Evolutionary conservation across 2,113 vertebrate genomes (phyloP).

Genomic region (Martes martes): DNA sequence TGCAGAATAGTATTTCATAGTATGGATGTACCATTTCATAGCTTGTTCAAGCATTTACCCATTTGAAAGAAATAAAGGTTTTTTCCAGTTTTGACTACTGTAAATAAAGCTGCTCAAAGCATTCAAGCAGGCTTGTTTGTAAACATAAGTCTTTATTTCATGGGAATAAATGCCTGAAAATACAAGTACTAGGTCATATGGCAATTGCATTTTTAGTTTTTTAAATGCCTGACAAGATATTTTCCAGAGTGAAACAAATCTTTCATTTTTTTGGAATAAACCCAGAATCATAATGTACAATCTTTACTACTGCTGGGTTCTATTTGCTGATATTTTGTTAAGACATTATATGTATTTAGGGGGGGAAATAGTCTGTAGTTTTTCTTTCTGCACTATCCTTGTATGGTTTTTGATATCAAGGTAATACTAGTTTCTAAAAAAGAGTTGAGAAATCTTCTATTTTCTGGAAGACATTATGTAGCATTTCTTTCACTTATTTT

Average conservation of each 20-base stretch:
- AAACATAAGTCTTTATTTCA: constrained; percentile 16
- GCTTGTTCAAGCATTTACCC: neutral
- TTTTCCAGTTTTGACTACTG: neutral
- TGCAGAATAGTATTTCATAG: neutral
- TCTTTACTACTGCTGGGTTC: neutral
- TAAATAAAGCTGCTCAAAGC: neutral
- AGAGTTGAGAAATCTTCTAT: neutral
- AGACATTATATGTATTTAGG: neutral
- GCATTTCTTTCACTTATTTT: constrained; percentile 31
- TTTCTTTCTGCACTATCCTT: neutral
- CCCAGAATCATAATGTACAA: neutral
- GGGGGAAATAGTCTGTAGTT: neutral
- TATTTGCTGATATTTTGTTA: constrained; percentile 15
- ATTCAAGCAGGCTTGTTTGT: neutral
- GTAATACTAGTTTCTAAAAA: constrained; percentile 24
- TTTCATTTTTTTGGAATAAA: neutral
- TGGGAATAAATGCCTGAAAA: neutral
- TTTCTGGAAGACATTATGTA: constrained; percentile 19
- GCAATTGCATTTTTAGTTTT: neutral
- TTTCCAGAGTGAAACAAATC: neutral
- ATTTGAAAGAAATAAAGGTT: neutral
- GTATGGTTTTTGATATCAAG: neutral
- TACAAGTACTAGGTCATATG: neutral
- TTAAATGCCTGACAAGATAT: neutral
- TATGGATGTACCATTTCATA: neutral